Base-by-base conservation (phyloP, 1,140 invertebrate species). In the Aricia agestis region DNA sequence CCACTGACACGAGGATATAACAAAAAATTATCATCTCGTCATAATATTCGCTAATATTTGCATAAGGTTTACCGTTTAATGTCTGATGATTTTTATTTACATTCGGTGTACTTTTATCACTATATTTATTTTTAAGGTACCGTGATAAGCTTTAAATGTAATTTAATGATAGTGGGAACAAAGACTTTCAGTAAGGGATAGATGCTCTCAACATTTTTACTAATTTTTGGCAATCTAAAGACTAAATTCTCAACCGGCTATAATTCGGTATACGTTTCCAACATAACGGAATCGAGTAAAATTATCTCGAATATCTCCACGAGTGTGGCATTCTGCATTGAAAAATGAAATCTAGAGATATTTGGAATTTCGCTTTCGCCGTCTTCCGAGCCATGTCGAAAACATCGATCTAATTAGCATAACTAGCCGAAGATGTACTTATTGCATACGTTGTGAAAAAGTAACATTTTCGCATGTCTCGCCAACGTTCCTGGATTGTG, bases 301-400 rank as follows among this genome's bases (percentile, higher is more conserved):
- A 63, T 18, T 11, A 63, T 7, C 19, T 63, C 59, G 59, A 63
- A 52, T 63, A 10, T 59, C 58, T 63, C 18, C 59, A 63, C 59
- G 19, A 19, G 59, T 63, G 19, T 25, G 18, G n/a, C 58, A 59
- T 59, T 59, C 45, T 52, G 11, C 45, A 52, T 52, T 52, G 13
- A 63, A 63, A 63, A 63, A 63, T 63, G 59, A 63, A 63, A 63
- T 63, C 59, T 19, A 7, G 59, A 19, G 59, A 63, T 63, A 63
- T 63, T 63, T 17, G 73, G 73, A 76, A 76, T 81, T 82, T 83
- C 79, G 78, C 84, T 86, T 86, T 84, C 82, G 78, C 80, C 77
- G 70, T 77, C 76, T 81, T 80, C 71, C 74, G 71, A 77, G 73
- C 72, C 59, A 63, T 74, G 73, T 78, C 71, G 73, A 72, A 72